Percentiles rank a stretch among this genome's conserved stretches.
Conservation (phyloP, 2,888 invertebrate genomes). For the Acrobasis suavella region DNA sequence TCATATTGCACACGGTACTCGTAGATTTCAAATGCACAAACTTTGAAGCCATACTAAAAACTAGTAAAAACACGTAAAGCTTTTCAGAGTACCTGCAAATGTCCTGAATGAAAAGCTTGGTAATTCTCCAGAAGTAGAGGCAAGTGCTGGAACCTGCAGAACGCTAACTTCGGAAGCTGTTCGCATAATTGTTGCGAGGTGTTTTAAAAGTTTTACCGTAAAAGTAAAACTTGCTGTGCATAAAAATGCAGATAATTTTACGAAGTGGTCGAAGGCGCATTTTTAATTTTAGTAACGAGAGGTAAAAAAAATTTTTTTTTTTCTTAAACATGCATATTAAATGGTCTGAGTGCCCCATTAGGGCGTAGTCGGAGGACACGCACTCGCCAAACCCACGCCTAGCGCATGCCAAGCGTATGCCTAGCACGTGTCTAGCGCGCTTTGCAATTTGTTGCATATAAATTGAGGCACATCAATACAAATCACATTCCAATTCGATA, state of each 20-base stretch:
- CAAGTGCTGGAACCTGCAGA: neutral
- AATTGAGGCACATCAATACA: no score
- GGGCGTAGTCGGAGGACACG: no score
- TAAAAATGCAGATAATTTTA: neutral
- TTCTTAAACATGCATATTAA: no score
- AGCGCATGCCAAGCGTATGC: no score
- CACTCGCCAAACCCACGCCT: no score
- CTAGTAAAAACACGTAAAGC: neutral
- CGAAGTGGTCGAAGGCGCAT: neutral
- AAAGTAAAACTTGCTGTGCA: neutral
- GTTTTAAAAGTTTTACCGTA: neutral
- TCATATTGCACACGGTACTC: neutral
- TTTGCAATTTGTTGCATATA: no score
- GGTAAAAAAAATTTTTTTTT: no score
- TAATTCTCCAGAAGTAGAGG: no score
- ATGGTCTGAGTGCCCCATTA: no score
- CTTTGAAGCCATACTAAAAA: neutral
- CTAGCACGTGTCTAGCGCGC: no score
- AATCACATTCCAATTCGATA: no score
- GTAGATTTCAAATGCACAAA: neutral
- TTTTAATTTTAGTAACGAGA: no score
- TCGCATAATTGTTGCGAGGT: neutral
- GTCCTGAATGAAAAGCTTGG: neutral
- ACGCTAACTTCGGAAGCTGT: neutral
- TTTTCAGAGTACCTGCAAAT: neutral